Evolutionary conservation across 2,113 vertebrate genomes (phyloP), one percentile per base, ranked within the genome.

Genomic region (Cyphomyrus discorhynchus): DNA sequence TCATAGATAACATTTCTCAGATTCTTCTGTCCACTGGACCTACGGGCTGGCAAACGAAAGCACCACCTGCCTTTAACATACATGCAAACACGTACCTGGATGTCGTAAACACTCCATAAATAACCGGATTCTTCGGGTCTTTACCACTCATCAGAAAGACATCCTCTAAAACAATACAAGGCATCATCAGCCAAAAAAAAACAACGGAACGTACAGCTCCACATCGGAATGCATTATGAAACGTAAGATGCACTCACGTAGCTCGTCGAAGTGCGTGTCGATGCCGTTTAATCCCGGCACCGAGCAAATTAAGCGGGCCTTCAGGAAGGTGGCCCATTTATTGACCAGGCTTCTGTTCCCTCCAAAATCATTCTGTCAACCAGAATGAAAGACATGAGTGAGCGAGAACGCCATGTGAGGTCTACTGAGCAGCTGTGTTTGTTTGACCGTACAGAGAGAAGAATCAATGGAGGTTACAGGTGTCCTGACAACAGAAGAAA

Each of bases 271-370:
- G 93, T 99, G 96, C 21, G 98, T 99, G 88, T 99, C 98, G 2
- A 99, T 99, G 93, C 98, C 98, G 31, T 97, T 99, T 85, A 96
- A 95, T 7, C 98, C 98, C 0, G 98, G 98, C 13, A 99, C 98
- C 5, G 98, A 98, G 92, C 98, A 99, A 92, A 98, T 96, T 7
- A 99, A 94, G 5, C 98, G 97, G 2, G 98, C 98, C 93, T 99
- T 99, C 42, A 99, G 97, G 91, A 99, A 99, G 1, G 98, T 99
- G 3, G 98, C 98, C 98, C 98, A 99, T 93, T 99, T 99, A 94
- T 99, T 99, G 42, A 99, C 98, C 10, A 99, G 95, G 91, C 98
- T 99, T 92, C 98, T 96, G 94, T 99, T 98, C 8, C 98, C 98
- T 50, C 98, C 98, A 91, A 98, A 97, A 91, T 99, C 98, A 91